A percentile compares a stretch with the other conserved stretches of the same genome.
phyloP scores from a whole-genome alignment of 1,140 invertebrate genomes.

The Brachystomella parvula region DNA sequence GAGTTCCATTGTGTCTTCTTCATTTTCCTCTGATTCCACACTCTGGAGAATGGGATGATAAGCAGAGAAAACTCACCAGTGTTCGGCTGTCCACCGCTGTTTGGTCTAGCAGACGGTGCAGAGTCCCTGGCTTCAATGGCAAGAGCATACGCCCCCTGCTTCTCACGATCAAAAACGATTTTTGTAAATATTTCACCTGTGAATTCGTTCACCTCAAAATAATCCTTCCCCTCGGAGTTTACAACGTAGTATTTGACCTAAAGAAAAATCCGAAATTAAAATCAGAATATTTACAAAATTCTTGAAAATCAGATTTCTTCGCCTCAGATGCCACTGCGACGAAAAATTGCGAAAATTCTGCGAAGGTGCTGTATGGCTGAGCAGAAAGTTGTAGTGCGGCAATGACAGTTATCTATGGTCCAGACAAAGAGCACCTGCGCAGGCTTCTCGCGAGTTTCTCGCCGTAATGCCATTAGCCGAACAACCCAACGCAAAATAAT shows the following conservation, averaged over 20 bases:
- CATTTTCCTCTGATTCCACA: not conserved
- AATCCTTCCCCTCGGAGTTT: conserved; percentile 84
- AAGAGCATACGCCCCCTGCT: conserved; percentile 86
- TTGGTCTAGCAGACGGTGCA: conserved; percentile 81
- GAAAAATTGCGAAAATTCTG: not conserved
- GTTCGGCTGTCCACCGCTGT: conserved; percentile 79
- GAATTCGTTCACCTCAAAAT: conserved; percentile 87
- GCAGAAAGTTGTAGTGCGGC: no score
- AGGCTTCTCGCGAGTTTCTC: no score
- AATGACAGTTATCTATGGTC: no score
- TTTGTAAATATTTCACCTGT: conserved; percentile 91
- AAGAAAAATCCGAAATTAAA: conserved; percentile 1
- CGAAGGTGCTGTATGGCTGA: no score
- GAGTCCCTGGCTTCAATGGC: conserved; percentile 89
- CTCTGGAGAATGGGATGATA: not conserved
- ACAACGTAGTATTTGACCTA: conserved; percentile 87
- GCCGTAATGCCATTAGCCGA: no score
- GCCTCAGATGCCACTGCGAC: not conserved
- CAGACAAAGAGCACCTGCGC: no score
- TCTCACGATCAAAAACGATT: conserved; percentile 85
- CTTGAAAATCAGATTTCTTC: not conserved
- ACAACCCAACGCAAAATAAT: no score
- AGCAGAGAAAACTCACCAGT: conserved; percentile 60
- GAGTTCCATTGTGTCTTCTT: conserved; percentile 3
- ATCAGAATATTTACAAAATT: not conserved